Evolutionary conservation across 2,113 vertebrate genomes (phyloP).

Genomic region (Picathartes gymnocephalus): DNA sequence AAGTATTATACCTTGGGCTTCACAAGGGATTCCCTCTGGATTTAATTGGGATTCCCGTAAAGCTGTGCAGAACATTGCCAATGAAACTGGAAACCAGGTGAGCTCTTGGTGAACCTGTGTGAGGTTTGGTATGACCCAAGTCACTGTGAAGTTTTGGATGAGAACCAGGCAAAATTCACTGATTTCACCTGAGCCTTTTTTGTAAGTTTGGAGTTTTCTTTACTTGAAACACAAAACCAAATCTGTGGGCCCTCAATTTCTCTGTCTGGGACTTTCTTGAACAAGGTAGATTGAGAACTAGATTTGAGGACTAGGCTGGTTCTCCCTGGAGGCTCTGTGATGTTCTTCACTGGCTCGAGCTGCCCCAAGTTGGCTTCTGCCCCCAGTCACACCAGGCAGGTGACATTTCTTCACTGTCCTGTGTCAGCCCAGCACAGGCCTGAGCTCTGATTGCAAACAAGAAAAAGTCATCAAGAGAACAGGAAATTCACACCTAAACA

Average conservation of each 20-base stretch:
- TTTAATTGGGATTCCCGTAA: not conserved
- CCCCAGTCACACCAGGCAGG: not conserved
- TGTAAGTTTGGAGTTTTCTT: not conserved
- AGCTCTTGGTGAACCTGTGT: not conserved
- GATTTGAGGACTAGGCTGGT: not conserved
- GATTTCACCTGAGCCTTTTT: not conserved
- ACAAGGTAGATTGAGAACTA: not conserved
- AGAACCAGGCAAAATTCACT: not conserved
- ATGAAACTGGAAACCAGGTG: slow-evolving; percentile 5
- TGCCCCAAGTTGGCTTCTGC: not conserved
- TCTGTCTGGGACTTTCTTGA: not conserved
- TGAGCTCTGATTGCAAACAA: not conserved
- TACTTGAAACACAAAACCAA: not conserved
- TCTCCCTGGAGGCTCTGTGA: not conserved
- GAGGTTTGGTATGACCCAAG: not conserved
- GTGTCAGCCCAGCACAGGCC: not conserved
- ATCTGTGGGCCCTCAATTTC: not conserved
- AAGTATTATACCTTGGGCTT: not conserved
- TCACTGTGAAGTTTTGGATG: not conserved
- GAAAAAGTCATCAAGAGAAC: not conserved
- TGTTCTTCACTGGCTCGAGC: not conserved
- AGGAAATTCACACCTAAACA: not conserved
- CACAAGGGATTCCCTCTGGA: not conserved
- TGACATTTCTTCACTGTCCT: not conserved
- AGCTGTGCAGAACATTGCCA: not conserved